These are phyloP conservation scores for Australoheros scitulus DNA, from an alignment of 2,113 vertebrate genomes.

Conservation along the genomic window DNA sequence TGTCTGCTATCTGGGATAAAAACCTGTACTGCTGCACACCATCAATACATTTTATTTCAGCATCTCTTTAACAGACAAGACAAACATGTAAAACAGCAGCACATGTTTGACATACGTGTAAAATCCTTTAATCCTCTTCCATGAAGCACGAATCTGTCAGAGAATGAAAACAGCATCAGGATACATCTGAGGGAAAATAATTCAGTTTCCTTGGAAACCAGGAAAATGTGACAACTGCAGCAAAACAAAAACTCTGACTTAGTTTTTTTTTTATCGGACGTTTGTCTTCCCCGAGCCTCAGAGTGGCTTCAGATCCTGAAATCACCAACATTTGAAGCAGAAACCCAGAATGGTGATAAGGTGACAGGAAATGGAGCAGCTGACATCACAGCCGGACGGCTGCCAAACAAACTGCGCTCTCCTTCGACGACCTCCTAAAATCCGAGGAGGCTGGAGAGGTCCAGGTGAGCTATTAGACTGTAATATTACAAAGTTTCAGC, in stretches of 20 bases:
- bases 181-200: slow-evolving; percentile 21
- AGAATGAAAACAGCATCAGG: not conserved
- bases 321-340: not conserved
- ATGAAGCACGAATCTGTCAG: not conserved
- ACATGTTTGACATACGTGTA: not conserved
- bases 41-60: not conserved
- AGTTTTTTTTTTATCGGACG: not conserved
- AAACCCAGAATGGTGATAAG: not conserved
- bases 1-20: not conserved
- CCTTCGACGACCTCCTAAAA: not conserved
- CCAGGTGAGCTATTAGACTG: not conserved
- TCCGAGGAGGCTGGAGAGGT: no score
- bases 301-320: not conserved
- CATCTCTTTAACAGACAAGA: not conserved
- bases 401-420: not conserved
- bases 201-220: slow-evolving; percentile 50
- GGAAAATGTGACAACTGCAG: slow-evolving; percentile 24
- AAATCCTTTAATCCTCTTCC: not conserved
- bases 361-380: not conserved
- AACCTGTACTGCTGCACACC: not conserved
- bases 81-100: not conserved
- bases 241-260: not conserved
- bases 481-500: not conserved
- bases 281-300: slow-evolving; percentile 14
- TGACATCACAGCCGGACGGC: not conserved